Conservation (phyloP, 2,113 vertebrate genomes). For the Cynopterus brachyotis region DNA sequence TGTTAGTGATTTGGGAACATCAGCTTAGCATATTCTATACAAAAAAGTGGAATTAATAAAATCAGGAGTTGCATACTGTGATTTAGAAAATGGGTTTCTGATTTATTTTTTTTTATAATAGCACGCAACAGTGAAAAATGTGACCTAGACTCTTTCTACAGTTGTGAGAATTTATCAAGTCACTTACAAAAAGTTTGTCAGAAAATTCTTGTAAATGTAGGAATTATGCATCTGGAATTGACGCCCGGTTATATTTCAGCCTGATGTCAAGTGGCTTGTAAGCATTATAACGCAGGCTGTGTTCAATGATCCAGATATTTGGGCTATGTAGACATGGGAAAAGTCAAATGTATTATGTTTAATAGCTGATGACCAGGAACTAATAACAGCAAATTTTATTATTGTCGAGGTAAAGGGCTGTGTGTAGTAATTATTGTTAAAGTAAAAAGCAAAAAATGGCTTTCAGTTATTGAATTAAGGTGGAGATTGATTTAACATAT, state of each 20-base stretch:
- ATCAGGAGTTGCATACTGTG: neutral
- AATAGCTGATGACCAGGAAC: constrained; percentile 82
- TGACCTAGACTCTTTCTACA: constrained; percentile 49
- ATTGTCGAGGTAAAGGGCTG: constrained; percentile 69
- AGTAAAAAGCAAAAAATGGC: constrained; percentile 80
- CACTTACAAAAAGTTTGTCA: constrained; percentile 70
- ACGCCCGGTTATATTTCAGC: constrained; percentile 74
- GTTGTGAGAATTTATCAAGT: constrained; percentile 57
- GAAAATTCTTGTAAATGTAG: constrained; percentile 69
- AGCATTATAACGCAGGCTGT: constrained; percentile 36
- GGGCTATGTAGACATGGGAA: constrained; percentile 21
- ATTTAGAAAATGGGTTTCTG: constrained; percentile 54
- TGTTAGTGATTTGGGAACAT: constrained; percentile 26
- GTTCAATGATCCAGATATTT: constrained; percentile 56
- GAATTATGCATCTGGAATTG: constrained; percentile 84
- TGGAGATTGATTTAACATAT: constrained; percentile 86
- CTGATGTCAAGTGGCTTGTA: constrained; percentile 46
- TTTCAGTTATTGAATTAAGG: constrained; percentile 86
- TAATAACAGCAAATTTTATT: constrained; percentile 80
- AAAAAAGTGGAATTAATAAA: constrained; percentile 66
- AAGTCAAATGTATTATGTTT: constrained; percentile 77
- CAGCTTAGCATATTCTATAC: neutral
- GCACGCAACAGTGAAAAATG: constrained; percentile 49
- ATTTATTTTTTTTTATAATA: constrained; percentile 59
- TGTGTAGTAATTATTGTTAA: constrained; percentile 82